These are phyloP conservation scores for Drosophila elegans DNA, from an alignment of 1,140 invertebrate species.

Conservation along the genomic window DNA sequence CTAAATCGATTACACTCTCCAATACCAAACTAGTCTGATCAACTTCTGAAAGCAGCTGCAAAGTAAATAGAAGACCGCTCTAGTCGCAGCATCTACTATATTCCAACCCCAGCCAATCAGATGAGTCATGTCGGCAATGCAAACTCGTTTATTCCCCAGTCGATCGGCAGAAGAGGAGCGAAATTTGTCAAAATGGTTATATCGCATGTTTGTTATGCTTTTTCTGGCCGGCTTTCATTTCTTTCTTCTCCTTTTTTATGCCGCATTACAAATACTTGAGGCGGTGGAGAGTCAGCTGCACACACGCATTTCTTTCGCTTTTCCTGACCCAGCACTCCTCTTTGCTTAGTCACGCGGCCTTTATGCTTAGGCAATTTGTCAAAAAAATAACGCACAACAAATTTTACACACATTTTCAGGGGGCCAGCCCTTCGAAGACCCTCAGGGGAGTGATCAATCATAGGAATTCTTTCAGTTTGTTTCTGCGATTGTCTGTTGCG, in stretches of 20 bases:
- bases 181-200: constrained; percentile 80
- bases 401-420: constrained; percentile 50
- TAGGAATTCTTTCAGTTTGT: constrained; percentile 34
- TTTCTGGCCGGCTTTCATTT: constrained; percentile 38
- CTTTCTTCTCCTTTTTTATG: constrained; percentile 50
- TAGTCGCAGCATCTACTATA: constrained; percentile 12
- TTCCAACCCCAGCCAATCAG: constrained; percentile 23
- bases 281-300: constrained; percentile 64
- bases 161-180: constrained; percentile 19
- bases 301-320: constrained; percentile 60
- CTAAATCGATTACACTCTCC: neutral
- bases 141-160: constrained; percentile 66
- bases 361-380: constrained; percentile 69
- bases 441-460: constrained; percentile 82
- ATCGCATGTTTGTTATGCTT: constrained; percentile 65
- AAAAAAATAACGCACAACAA: constrained; percentile 57
- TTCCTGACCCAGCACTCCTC: constrained; percentile 34
- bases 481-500: constrained; percentile 16
- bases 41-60: constrained; percentile 42
- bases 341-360: constrained; percentile 74
- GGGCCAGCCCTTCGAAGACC: constrained; percentile 42
- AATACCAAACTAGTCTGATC: constrained; percentile 6
- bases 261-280: constrained; percentile 72
- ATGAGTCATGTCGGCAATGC: constrained; percentile 70
- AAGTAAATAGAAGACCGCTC: constrained; percentile 10